Conservation (phyloP, 2,888 invertebrate species). For the Andrena marginata region DNA sequence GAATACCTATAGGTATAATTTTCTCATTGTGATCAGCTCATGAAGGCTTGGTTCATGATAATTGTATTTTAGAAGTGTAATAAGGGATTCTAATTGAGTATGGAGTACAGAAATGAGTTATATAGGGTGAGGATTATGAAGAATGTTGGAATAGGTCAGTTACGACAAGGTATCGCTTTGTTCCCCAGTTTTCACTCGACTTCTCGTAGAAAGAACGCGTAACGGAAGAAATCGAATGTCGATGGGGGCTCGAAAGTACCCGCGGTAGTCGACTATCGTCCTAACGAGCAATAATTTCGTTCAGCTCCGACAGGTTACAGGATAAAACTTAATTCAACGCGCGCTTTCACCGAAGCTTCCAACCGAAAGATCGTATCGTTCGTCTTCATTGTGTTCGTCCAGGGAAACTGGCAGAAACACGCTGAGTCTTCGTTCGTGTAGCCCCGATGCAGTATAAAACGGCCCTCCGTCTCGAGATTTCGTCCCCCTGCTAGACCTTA, state of each 20-base stretch:
- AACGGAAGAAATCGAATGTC: slow-evolving; percentile 28
- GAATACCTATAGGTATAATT: too few species aligned
- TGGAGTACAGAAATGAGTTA: too few species aligned
- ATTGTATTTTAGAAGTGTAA: too few species aligned
- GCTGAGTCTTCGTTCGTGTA: slow-evolving; percentile 7
- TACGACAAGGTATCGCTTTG: neutral
- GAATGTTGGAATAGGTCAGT: neutral
- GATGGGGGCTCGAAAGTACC: slow-evolving; percentile 31
- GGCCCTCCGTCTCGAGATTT: neutral
- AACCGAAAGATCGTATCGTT: slow-evolving; percentile 39
- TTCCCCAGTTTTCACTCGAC: slow-evolving; percentile 4
- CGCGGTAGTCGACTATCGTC: slow-evolving; percentile 21
- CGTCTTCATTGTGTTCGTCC: slow-evolving; percentile 33
- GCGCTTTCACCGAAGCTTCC: slow-evolving; percentile 62
- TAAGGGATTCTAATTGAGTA: too few species aligned
- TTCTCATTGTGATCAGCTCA: too few species aligned
- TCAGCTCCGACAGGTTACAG: slow-evolving; percentile 50
- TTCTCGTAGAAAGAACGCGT: neutral
- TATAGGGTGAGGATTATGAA: too few species aligned
- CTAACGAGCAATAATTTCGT: slow-evolving; percentile 62
- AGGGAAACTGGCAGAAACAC: slow-evolving; percentile 24
- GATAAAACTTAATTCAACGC: slow-evolving; percentile 54
- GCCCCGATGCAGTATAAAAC: slow-evolving; percentile 11
- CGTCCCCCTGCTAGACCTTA: neutral
- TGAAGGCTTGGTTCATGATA: too few species aligned